Evolutionary conservation across 2,113 vertebrate genomes (phyloP).

Genomic region (Mustelus asterias): DNA sequence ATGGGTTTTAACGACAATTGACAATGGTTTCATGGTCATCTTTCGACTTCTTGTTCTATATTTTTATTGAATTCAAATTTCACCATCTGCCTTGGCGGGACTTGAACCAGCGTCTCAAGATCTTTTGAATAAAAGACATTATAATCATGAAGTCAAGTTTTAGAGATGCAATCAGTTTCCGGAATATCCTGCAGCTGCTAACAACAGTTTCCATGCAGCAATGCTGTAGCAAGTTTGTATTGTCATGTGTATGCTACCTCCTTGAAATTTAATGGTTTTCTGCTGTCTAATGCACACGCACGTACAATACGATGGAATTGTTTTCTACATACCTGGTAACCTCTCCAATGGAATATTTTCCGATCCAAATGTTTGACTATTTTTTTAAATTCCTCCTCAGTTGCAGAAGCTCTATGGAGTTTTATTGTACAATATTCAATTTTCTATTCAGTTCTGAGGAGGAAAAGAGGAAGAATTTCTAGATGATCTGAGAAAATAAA

Average conservation of each 20-base stretch:
- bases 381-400: background rate
- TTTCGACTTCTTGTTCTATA: too few relatives aligned
- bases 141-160: background rate
- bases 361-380: background rate
- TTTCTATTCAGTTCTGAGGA: background rate
- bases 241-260: background rate
- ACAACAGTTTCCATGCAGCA: background rate
- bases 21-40: too few relatives aligned
- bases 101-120: too few relatives aligned
- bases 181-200: background rate
- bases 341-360: background rate
- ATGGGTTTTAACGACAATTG: too few relatives aligned
- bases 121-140: background rate
- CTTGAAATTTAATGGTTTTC: background rate
- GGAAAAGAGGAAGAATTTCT: background rate
- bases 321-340: constrained; percentile 12
- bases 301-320: background rate
- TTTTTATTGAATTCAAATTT: too few relatives aligned
- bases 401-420: background rate
- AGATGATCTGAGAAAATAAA: background rate
- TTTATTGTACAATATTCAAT: background rate
- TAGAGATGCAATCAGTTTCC: background rate
- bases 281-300: background rate
- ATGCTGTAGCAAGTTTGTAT: background rate
- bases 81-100: too few relatives aligned